A percentile compares a stretch with the other conserved stretches of the same genome.
These are phyloP conservation scores for Larimichthys polyactis DNA, from an alignment of 2,113 vertebrate species.

Conservation along the genomic window DNA sequence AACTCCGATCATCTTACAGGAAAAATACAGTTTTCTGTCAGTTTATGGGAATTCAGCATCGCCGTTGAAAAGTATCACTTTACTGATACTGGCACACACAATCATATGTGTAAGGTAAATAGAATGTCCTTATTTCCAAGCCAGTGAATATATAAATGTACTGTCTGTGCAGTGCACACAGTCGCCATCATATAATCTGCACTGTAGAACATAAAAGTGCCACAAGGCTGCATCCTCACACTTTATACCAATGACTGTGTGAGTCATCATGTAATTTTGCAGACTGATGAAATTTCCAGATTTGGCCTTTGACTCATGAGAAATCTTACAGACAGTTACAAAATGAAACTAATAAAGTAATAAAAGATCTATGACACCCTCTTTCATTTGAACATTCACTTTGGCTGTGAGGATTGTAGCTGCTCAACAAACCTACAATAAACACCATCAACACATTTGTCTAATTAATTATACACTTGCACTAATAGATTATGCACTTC, in stretches of 20 bases:
- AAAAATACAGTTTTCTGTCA: neutral
- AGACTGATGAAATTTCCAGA: neutral
- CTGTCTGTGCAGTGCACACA: neutral
- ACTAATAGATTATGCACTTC: neutral
- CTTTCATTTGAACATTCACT: neutral
- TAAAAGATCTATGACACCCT: neutral
- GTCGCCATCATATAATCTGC: neutral
- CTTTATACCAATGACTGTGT: neutral
- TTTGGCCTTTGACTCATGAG: neutral
- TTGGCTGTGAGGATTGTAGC: neutral
- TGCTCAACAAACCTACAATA: constrained; percentile 1
- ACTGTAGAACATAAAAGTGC: neutral
- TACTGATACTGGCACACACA: neutral
- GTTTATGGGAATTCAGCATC: neutral
- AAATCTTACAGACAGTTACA: neutral
- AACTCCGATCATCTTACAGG: neutral
- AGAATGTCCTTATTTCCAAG: neutral
- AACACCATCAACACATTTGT: neutral
- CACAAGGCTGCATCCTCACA: constrained; percentile 24
- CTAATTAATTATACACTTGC: neutral
- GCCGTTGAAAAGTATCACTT: neutral
- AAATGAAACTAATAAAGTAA: neutral
- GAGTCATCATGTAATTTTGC: constrained; percentile 1
- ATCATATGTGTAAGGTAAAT: neutral
- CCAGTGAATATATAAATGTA: neutral